Evolutionary conservation across 2,113 vertebrate species (phyloP), one percentile per base, ranked within the genome.

Genomic region (Orycteropus afer): DNA sequence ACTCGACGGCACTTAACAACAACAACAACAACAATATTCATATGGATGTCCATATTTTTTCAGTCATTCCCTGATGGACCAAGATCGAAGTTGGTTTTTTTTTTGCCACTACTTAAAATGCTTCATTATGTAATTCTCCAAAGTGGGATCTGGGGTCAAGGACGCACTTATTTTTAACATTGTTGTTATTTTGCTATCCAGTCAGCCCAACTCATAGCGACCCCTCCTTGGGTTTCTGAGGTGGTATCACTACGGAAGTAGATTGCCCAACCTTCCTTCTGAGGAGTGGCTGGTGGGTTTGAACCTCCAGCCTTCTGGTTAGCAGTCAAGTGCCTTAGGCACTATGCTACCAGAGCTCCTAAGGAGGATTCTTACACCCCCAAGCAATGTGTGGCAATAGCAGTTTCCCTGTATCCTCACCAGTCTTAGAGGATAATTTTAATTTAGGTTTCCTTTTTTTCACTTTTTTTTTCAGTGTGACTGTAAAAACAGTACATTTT

Each of bases 41-140:
- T 29, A 69, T 34, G 14, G 49, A 49, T 59, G 37, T n/a, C 18
- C 12, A 91, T 76, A 86, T 77, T 88, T 81, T 79, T 78, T 74
- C 42, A 86, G 0, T 93, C 6, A 47, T 47, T 55, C 12, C 22
- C 32, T 8, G 74, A 55, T 57, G 63, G 51, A 81, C 53, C 57
- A 90, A 90, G 51, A 15, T 86, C 34, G 45, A 94, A 17, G 34
- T 23, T 53, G 47, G 3, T 8, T 88, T 55, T 69, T 37, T 90
- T 91, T 88, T 49, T 59, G 8, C 10, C 55, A 61, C 27, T 49
- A 32, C 57, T 90, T 91, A 90, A 96, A 93, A 84, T 83, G 49
- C 49, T 3, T 91, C 40, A 34, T 23, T 67, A 78, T 57, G 17
- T 42, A 42, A 11, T 91, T 84, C 42, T 95, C 34, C 49, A 76